Percentiles rank a stretch among this genome's conserved stretches.
phyloP scores from a whole-genome alignment of 2,888 invertebrate species.

The Melinopterus prodromus region DNA sequence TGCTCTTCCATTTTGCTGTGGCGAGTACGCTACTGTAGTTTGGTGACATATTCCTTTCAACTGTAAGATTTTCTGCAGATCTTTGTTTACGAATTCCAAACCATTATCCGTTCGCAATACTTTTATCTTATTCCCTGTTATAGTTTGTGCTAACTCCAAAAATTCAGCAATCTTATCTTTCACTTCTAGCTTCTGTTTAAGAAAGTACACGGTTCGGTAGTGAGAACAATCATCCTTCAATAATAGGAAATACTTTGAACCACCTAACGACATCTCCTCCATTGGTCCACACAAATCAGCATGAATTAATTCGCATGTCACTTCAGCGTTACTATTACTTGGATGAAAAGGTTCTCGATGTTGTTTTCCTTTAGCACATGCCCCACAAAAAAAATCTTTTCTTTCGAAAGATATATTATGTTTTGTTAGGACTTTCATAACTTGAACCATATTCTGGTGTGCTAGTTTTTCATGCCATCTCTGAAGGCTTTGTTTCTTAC shows the following conservation, averaged over 20 bases:
- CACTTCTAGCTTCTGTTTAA: conserved; percentile 44
- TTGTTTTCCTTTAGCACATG: conserved; percentile 28
- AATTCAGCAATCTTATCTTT: conserved; percentile 36
- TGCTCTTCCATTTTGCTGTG: conserved; percentile 54
- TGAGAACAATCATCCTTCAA: conserved; percentile 41
- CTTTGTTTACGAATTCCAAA: conserved; percentile 47
- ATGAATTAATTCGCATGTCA: conserved; percentile 22
- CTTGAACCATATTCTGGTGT: conserved; percentile 28
- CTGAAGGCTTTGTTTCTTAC: conserved; percentile 6
- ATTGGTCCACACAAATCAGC: conserved; percentile 25
- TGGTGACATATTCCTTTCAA: conserved; percentile 48
- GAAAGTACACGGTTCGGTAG: conserved; percentile 40
- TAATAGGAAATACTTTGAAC: conserved; percentile 30
- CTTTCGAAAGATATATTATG: conserved; percentile 10
- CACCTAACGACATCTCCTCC: background rate
- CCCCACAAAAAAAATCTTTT: conserved; percentile 25
- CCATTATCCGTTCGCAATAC: conserved; percentile 49
- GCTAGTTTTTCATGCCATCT: conserved; percentile 30
- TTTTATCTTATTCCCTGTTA: conserved; percentile 46
- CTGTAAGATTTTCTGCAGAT: conserved; percentile 41
- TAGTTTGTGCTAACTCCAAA: conserved; percentile 45
- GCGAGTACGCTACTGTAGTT: conserved; percentile 49
- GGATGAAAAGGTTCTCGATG: conserved; percentile 6
- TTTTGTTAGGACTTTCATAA: conserved; percentile 23
- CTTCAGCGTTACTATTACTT: conserved; percentile 5